Percentiles rank a stretch among this genome's conserved stretches.
These are phyloP conservation scores for Cheilosia variabilis DNA, from an alignment of 2,888 invertebrate species.

Conservation along the genomic window DNA sequence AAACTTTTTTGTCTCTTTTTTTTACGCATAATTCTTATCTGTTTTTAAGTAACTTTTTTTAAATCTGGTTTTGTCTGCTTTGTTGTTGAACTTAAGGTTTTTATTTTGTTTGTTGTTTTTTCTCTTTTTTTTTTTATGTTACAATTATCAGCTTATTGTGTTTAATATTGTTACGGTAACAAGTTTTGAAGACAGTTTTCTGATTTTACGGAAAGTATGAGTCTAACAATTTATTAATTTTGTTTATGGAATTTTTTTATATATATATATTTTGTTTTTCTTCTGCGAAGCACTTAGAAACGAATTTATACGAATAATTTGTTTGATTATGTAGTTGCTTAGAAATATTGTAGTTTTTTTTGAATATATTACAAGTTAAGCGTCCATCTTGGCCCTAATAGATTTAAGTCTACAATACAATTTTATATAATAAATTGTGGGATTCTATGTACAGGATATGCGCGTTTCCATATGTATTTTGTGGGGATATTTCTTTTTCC, in stretches of 20 bases:
- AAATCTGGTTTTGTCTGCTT: not conserved
- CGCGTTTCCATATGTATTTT: conserved; percentile 8
- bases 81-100: conserved; percentile 68
- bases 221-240: conserved; percentile 63
- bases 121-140: conserved; percentile 7
- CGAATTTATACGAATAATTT: conserved; percentile 18
- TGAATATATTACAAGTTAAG: conserved; percentile 67
- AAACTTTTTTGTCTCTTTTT: conserved; percentile 25
- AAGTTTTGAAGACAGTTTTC: conserved; percentile 32
- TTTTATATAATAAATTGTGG: conserved; percentile 18
- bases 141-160: conserved; percentile 29
- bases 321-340: conserved; percentile 44
- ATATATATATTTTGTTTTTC: conserved; percentile 12
- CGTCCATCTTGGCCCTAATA: conserved; percentile 68
- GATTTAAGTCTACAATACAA: conserved; percentile 37
- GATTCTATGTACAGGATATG: conserved; percentile 59
- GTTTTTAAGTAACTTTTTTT: conserved; percentile 8
- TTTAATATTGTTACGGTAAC: conserved; percentile 30
- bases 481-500: not conserved
- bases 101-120: conserved; percentile 24
- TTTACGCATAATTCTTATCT: conserved; percentile 25
- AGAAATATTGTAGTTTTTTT: conserved; percentile 24
- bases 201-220: conserved; percentile 36
- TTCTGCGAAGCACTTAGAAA: conserved; percentile 62
- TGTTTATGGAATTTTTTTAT: conserved; percentile 18